Evolutionary conservation across 2,797 vertebrate species (phyloP).

Genomic region (Platyrinchus mystaceus): DNA sequence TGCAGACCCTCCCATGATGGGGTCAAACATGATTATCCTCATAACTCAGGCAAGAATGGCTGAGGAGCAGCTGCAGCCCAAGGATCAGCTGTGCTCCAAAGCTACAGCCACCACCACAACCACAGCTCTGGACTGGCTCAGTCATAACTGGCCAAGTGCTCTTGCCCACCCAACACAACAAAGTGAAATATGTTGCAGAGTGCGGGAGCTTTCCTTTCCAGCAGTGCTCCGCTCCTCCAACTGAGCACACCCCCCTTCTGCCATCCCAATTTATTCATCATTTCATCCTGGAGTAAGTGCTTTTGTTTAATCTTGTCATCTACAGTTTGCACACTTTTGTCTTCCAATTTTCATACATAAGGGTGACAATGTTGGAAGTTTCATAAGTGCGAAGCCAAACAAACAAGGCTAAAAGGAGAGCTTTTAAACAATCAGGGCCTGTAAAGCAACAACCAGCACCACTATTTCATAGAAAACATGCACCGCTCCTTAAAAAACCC

Average conservation of each 20-base stretch:
- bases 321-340: constrained; percentile 26
- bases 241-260: not conserved
- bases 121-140: not conserved
- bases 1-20: fast-evolving
- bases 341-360: constrained; percentile 25
- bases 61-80: not conserved
- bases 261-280: not conserved
- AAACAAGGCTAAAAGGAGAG: not conserved
- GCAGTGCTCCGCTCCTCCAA: not conserved
- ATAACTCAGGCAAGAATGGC: not conserved
- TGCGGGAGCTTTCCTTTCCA: not conserved
- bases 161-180: not conserved
- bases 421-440: not conserved
- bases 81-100: not conserved
- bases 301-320: constrained; percentile 23
- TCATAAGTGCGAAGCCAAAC: not conserved
- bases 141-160: not conserved
- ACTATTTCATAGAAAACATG: not conserved
- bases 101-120: not conserved
- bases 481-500: not conserved
- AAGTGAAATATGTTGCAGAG: not conserved
- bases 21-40: not conserved
- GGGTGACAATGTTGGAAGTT: not conserved
- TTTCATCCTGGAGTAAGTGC: not conserved
- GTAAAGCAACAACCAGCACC: not conserved